phyloP scores from a whole-genome alignment of 1,140 invertebrate species.

The Atopsyche davidsoni region DNA sequence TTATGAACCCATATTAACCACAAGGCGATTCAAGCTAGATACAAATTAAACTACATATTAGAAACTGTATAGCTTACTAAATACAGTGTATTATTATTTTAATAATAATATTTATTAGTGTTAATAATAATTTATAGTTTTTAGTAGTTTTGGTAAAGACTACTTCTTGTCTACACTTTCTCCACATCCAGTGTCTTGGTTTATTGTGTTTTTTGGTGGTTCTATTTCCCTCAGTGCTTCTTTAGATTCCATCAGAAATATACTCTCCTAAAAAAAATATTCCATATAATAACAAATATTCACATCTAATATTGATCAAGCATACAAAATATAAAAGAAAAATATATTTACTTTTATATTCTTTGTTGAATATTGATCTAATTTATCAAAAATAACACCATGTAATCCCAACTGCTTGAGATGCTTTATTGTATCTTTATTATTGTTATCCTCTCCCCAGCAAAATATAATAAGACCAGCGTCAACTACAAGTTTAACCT shows the following conservation, averaged over 20 bases:
- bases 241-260: conserved; percentile 72
- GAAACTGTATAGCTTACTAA: too few species aligned
- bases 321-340: too few species aligned
- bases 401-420: conserved; percentile 84
- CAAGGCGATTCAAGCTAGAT: too few species aligned
- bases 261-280: conserved; percentile 54
- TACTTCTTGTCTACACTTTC: too few species aligned
- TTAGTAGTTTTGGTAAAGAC: too few species aligned
- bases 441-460: conserved; percentile 95
- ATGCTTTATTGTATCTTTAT: conserved; percentile 76
- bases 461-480: conserved; percentile 83
- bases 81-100: too few species aligned
- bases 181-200: neutral
- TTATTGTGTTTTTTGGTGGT: neutral
- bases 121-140: too few species aligned
- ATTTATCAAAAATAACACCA: conserved; percentile 91
- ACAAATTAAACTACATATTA: too few species aligned
- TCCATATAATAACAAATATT: neutral
- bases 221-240: conserved; percentile 59
- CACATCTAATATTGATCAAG: too few species aligned
- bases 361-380: conserved; percentile 73
- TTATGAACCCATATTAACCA: too few species aligned
- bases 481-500: conserved; percentile 69
- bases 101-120: too few species aligned
- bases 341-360: too few species aligned